phyloP scores from a whole-genome alignment of 2,113 vertebrate species.

The Vidua chalybeata region DNA sequence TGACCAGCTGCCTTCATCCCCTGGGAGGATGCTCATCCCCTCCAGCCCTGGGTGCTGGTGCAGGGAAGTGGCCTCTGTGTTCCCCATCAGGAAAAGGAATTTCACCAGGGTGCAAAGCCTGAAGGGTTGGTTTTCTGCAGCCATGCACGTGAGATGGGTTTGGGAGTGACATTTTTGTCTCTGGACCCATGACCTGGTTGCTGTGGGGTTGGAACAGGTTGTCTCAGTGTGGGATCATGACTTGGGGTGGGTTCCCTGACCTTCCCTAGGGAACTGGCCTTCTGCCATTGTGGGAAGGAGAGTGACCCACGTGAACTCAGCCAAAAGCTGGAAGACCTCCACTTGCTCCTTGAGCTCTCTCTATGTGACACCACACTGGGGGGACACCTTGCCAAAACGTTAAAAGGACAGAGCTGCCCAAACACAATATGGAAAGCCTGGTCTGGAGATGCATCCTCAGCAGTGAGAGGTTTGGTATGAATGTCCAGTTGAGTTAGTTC shows the following conservation, averaged over 20 bases:
- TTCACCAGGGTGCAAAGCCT: neutral
- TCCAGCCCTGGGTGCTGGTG: neutral
- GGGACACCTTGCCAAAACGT: neutral
- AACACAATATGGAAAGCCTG: neutral
- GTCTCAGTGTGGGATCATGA: neutral
- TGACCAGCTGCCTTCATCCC: neutral
- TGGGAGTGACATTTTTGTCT: neutral
- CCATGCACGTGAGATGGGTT: neutral
- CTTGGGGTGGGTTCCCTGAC: neutral
- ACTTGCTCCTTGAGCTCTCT: neutral
- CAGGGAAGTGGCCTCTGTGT: neutral
- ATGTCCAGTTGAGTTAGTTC: neutral
- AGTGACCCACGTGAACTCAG: neutral
- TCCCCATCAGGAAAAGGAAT: neutral
- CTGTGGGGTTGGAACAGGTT: neutral
- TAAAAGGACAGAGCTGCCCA: neutral
- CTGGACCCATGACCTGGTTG: neutral
- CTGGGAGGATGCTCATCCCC: neutral
- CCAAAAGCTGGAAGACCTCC: neutral
- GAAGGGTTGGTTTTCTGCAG: neutral
- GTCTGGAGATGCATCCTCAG: neutral
- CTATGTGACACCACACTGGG: fast-evolving
- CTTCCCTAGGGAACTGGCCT: neutral
- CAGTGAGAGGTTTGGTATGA: neutral
- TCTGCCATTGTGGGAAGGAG: neutral